Evolutionary conservation across 2,888 invertebrate species (phyloP).

Genomic region (Penaeus monodon): DNA sequence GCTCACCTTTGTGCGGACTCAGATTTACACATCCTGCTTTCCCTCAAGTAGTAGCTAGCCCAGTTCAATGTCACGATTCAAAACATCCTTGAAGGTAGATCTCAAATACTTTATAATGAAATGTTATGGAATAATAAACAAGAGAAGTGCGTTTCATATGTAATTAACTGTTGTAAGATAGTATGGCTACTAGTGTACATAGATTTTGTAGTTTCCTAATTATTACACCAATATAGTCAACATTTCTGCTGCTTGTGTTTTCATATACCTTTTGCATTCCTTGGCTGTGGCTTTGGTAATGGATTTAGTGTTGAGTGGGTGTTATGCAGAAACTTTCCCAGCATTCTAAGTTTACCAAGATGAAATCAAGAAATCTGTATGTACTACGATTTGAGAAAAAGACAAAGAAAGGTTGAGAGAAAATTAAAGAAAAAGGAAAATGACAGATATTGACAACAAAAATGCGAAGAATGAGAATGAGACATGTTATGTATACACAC

Average conservation of each 20-base stretch:
- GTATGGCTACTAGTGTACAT: slow-evolving; percentile 54
- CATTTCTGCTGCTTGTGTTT: slow-evolving; percentile 45
- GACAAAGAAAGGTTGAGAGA: too few relatives aligned
- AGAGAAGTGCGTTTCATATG: slow-evolving; percentile 53
- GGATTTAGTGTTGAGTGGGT: background rate
- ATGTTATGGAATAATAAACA: slow-evolving; percentile 24
- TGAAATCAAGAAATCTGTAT: too few relatives aligned
- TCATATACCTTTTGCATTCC: slow-evolving; percentile 15
- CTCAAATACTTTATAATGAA: slow-evolving; percentile 38
- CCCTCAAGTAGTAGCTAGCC: slow-evolving; percentile 20
- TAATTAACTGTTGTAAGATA: slow-evolving; percentile 61
- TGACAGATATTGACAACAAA: too few relatives aligned
- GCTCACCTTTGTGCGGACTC: too few relatives aligned
- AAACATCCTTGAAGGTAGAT: slow-evolving; percentile 30
- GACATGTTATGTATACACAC: too few relatives aligned
- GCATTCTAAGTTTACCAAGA: too few relatives aligned
- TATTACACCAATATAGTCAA: slow-evolving; percentile 60
- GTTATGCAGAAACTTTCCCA: background rate
- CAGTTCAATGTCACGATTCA: slow-evolving; percentile 28
- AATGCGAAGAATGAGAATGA: too few relatives aligned
- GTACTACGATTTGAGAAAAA: too few relatives aligned
- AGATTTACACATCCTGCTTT: slow-evolving; percentile 27
- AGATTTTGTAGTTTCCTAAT: slow-evolving; percentile 62
- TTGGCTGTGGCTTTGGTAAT: too few relatives aligned
- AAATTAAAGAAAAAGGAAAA: too few relatives aligned